Evolutionary conservation across 2,888 invertebrate genomes (phyloP).

Genomic region (Pandemis heparana): DNA sequence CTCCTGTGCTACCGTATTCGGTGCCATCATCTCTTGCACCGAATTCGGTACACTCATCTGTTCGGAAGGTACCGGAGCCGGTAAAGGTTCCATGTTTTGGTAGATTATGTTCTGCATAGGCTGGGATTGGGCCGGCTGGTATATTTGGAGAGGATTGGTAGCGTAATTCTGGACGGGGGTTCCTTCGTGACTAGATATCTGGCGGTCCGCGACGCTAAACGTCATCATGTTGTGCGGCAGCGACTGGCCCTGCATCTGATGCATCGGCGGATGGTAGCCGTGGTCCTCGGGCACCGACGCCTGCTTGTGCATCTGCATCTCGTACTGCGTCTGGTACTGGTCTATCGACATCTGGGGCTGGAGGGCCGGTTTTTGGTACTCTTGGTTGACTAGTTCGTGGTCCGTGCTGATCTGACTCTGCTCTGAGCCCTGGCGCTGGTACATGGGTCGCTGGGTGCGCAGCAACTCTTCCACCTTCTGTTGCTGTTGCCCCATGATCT

Average conservation of each 20-base stretch:
- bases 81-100: slow-evolving; percentile 8
- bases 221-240: slow-evolving; percentile 76
- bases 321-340: slow-evolving; percentile 68
- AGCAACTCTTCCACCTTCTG: slow-evolving; percentile 78
- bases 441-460: slow-evolving; percentile 72
- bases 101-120: slow-evolving; percentile 46
- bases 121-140: slow-evolving; percentile 68
- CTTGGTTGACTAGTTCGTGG: slow-evolving; percentile 59
- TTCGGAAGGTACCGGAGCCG: neutral
- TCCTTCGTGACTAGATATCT: slow-evolving; percentile 84
- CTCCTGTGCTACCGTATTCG: slow-evolving; percentile 39
- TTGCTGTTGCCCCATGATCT: slow-evolving; percentile 83
- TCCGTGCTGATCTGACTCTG: slow-evolving; percentile 76
- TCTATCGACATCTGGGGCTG: slow-evolving; percentile 78
- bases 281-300: slow-evolving; percentile 71
- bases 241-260: slow-evolving; percentile 76
- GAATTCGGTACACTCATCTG: slow-evolving; percentile 6
- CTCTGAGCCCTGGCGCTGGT: slow-evolving; percentile 78
- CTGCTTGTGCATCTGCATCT: slow-evolving; percentile 65
- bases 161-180: slow-evolving; percentile 80
- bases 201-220: slow-evolving; percentile 73
- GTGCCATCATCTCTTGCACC: slow-evolving; percentile 45
- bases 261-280: slow-evolving; percentile 65
- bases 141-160: slow-evolving; percentile 79
- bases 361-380: slow-evolving; percentile 66